Evolutionary conservation across 2,888 invertebrate genomes (phyloP).

Genomic region (Agrotis clavis): DNA sequence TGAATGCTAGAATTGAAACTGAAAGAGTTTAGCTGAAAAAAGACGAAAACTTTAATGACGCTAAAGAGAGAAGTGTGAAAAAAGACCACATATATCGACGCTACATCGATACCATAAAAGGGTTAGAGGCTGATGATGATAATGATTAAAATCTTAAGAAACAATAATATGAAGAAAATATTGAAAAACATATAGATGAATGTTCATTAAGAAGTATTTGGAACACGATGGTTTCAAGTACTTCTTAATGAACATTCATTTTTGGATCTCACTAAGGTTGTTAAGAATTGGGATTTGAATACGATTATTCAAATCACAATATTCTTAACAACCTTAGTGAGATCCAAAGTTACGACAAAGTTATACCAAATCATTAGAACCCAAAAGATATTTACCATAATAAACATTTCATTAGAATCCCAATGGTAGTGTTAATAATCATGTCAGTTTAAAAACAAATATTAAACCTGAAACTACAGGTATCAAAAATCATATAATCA

Average conservation of each 20-base stretch:
- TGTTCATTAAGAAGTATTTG: not conserved
- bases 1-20: not conserved
- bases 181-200: not conserved
- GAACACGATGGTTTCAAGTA: too few species aligned
- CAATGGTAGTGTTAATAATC: too few species aligned
- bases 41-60: too few species aligned
- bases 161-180: not conserved
- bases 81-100: not conserved
- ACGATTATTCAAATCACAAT: not conserved
- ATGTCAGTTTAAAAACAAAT: too few species aligned
- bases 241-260: too few species aligned
- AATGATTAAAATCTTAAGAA: not conserved
- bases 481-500: conserved; percentile 28
- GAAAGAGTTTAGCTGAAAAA: too few species aligned
- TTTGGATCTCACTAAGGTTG: too few species aligned
- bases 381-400: too few species aligned
- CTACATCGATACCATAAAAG: not conserved
- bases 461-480: too few species aligned
- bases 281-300: too few species aligned
- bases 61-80: too few species aligned
- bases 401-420: too few species aligned
- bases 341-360: conserved; percentile 20
- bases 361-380: not conserved
- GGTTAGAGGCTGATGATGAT: not conserved
- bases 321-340: not conserved